Evolutionary conservation across 2,888 invertebrate species (phyloP).

Genomic region (Lasius platythorax): DNA sequence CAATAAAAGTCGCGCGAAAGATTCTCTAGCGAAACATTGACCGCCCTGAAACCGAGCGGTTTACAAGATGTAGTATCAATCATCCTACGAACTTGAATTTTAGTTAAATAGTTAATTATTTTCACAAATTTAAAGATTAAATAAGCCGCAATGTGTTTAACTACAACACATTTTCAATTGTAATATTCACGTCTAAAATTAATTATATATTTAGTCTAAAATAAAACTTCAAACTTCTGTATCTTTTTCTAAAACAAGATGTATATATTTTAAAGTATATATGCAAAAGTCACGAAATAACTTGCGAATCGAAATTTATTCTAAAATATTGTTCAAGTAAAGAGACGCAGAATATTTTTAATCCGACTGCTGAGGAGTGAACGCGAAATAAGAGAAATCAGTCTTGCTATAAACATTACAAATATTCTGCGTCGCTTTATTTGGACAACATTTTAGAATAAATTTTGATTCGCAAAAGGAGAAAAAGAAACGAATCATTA

Average conservation of each 20-base stretch:
- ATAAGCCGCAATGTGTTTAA: not conserved
- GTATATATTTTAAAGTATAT: not conserved
- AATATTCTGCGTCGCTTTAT: not conserved
- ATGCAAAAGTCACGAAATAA: not conserved
- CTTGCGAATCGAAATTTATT: not conserved
- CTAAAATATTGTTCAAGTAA: not conserved
- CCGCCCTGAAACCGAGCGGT: conserved; percentile 34
- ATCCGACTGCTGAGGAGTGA: too few species aligned
- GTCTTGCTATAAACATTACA: too few species aligned
- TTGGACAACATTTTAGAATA: not conserved
- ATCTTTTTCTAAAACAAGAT: not conserved
- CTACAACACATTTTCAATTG: not conserved
- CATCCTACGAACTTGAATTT: not conserved
- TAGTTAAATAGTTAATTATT: conserved; percentile 2
- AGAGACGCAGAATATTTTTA: not conserved
- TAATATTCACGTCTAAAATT: not conserved
- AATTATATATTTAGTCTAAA: not conserved
- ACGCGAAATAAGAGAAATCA: too few species aligned
- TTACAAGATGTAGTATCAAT: conserved; percentile 12
- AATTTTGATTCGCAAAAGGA: not conserved
- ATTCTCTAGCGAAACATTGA: conserved; percentile 52
- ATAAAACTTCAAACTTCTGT: not conserved
- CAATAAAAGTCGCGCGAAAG: conserved; percentile 67
- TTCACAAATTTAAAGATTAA: not conserved
- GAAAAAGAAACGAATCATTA: conserved; percentile 54